phyloP scores from a whole-genome alignment of 2,888 invertebrate species.

The Heterodera filipjevi region DNA sequence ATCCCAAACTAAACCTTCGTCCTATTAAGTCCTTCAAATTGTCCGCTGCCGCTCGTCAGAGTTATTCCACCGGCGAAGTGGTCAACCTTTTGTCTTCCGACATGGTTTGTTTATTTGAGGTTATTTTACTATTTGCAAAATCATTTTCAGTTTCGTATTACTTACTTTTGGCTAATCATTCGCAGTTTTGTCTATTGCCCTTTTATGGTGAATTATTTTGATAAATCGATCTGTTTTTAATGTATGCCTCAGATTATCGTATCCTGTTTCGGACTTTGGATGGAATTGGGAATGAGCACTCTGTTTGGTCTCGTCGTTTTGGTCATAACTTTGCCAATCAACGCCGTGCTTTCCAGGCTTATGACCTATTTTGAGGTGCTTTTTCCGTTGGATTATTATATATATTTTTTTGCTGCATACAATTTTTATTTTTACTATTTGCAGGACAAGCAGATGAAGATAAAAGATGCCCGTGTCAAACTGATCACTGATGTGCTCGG shows the following conservation, averaged over 20 bases:
- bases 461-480: constrained; percentile 43
- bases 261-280: constrained; percentile 31
- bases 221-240: background rate
- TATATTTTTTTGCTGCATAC: background rate
- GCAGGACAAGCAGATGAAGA: constrained; percentile 36
- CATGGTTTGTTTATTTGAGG: constrained; percentile 8
- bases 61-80: constrained; percentile 37
- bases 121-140: background rate
- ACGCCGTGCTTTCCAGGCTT: constrained; percentile 26
- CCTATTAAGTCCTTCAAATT: background rate
- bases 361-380: constrained; percentile 31
- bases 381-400: background rate
- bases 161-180: constrained; percentile 39
- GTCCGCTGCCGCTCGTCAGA: constrained; percentile 39
- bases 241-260: constrained; percentile 29
- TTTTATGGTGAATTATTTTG: constrained; percentile 30
- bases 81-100: constrained; percentile 40
- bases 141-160: constrained; percentile 22
- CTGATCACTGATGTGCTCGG: constrained; percentile 42
- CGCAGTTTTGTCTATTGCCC: constrained; percentile 42
- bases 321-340: constrained; percentile 31
- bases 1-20: too few relatives aligned
- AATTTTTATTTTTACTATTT: constrained; percentile 13
- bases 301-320: constrained; percentile 35
- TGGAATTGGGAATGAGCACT: constrained; percentile 33